Percentiles rank a stretch among this genome's conserved stretches.
phyloP scores from a whole-genome alignment of 1,140 invertebrate species.

The Cydia strobilella region DNA sequence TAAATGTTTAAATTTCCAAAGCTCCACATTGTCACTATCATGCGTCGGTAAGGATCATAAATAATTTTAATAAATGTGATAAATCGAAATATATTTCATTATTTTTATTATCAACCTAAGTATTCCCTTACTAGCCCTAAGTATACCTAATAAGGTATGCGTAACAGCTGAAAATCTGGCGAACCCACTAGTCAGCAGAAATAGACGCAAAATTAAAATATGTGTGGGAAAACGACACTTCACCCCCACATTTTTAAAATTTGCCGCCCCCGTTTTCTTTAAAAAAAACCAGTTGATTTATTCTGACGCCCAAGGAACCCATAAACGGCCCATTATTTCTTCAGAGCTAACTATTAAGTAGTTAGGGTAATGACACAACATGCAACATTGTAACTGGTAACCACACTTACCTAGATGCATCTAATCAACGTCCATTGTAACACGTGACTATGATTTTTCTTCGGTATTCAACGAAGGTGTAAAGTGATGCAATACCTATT shows the following conservation, averaged over 20 bases:
- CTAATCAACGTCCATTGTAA: not conserved
- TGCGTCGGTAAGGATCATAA: not conserved
- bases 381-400: not conserved
- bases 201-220: too few relatives aligned
- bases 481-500: not conserved
- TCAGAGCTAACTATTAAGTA: not conserved
- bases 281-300: not conserved
- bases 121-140: too few relatives aligned
- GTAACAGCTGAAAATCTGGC: too few relatives aligned
- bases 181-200: too few relatives aligned
- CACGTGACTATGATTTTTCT: not conserved
- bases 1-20: constrained; percentile 25
- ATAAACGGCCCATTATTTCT: not conserved
- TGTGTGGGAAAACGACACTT: too few relatives aligned
- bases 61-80: not conserved
- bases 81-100: not conserved
- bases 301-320: not conserved
- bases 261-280: too few relatives aligned
- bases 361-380: not conserved
- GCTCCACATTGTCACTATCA: constrained; percentile 40
- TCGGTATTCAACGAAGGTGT: not conserved
- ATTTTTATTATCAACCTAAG: not conserved
- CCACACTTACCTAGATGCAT: not conserved
- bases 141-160: too few relatives aligned
- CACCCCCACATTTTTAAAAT: too few relatives aligned